These are phyloP conservation scores for Melopsittacus undulatus DNA, from an alignment of 2,797 vertebrate species.

Conservation along the genomic window DNA sequence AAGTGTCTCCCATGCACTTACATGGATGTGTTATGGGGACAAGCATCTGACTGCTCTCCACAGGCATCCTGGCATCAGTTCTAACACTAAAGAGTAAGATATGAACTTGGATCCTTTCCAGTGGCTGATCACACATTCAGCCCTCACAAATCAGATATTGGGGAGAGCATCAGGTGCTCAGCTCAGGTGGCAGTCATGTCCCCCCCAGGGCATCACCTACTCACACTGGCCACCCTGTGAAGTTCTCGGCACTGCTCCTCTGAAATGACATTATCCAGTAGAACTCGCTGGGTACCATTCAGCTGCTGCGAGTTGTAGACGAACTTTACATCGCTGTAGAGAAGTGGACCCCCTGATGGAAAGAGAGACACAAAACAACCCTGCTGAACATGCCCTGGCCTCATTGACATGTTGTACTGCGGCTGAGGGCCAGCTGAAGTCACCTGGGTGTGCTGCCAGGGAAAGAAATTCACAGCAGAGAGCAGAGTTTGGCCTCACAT, in stretches of 20 bases:
- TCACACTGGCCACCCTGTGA: constrained; percentile 87
- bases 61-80: background rate
- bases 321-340: constrained; percentile 85
- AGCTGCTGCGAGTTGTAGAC: constrained; percentile 88
- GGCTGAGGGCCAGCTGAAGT: background rate
- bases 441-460: fast-evolving
- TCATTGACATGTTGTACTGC: fast-evolving
- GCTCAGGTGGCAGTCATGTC: background rate
- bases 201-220: background rate
- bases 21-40: background rate
- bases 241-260: constrained; percentile 91
- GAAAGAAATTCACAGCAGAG: background rate
- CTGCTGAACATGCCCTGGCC: background rate
- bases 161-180: background rate
- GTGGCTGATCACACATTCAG: background rate
- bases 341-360: constrained; percentile 85
- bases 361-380: background rate
- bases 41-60: background rate
- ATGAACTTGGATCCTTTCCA: background rate
- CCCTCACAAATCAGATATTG: background rate
- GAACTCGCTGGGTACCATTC: constrained; percentile 91
- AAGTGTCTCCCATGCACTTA: background rate
- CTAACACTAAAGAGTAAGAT: background rate
- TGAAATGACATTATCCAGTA: constrained; percentile 90
- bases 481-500: background rate